These are phyloP conservation scores for Yponomeuta evonymella DNA, from an alignment of 2,888 invertebrate species.

Conservation along the genomic window DNA sequence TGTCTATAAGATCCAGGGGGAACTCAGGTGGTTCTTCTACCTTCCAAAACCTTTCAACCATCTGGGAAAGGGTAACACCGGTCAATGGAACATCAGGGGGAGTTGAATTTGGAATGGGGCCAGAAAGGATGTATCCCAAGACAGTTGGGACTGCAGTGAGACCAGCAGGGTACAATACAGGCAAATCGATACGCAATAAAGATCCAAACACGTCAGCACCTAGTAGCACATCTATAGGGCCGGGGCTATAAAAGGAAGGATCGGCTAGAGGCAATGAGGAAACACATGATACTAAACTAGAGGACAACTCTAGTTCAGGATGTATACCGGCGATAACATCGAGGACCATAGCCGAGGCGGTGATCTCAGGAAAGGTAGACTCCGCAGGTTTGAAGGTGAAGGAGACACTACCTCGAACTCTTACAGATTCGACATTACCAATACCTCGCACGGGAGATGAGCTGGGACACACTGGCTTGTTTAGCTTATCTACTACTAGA, in stretches of 20 bases:
- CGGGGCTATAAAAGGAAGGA: not conserved
- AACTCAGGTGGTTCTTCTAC: slow-evolving; percentile 2
- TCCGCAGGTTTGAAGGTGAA: not conserved
- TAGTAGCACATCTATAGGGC: not conserved
- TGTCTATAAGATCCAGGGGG: not conserved
- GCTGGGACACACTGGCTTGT: not conserved
- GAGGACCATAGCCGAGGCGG: not conserved
- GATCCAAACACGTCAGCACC: not conserved
- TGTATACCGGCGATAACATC: not conserved
- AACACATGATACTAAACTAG: not conserved
- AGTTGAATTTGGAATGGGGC: not conserved
- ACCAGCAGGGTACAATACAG: not conserved
- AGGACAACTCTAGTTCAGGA: not conserved
- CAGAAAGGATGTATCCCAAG: slow-evolving; percentile 7
- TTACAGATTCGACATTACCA: not conserved
- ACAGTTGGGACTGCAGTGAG: not conserved
- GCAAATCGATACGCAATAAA: too few species aligned
- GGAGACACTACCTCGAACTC: not conserved
- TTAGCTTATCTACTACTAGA: not conserved
- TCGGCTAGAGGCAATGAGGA: not conserved
- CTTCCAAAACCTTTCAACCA: slow-evolving; percentile 17
- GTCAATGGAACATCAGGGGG: not conserved
- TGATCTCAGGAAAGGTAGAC: not conserved
- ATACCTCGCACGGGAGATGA: not conserved
- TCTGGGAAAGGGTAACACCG: slow-evolving; percentile 11